Conservation (phyloP, 1,140 invertebrate species). For the Musca vetustissima region DNA sequence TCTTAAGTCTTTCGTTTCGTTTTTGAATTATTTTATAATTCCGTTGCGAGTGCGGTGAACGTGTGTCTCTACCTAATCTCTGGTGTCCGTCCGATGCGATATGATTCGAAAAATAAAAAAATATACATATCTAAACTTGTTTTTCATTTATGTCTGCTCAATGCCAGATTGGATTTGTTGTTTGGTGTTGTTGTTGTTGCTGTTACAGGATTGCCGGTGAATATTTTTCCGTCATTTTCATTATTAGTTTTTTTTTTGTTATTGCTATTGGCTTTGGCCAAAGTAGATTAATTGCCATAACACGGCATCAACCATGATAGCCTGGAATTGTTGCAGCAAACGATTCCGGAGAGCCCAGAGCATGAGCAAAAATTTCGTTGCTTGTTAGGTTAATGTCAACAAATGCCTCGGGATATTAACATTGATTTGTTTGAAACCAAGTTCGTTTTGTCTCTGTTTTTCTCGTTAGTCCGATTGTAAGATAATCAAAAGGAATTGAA, state of each 20-base stretch:
- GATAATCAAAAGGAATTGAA: no score
- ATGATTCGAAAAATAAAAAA: no score
- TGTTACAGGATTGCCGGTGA: no score
- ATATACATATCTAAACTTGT: conserved; percentile 14
- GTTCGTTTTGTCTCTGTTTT: no score
- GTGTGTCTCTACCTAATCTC: neutral
- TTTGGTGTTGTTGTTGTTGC: neutral
- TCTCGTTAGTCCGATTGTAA: no score
- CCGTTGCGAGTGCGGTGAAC: neutral
- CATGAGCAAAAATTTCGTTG: neutral
- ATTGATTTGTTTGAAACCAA: conserved; percentile 9
- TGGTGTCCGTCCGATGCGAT: no score
- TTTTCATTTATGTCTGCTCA: conserved; percentile 2
- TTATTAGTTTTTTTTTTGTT: neutral
- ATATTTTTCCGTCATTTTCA: conserved; percentile 18
- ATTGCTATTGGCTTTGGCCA: no score
- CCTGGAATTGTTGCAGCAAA: no score
- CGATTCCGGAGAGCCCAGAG: no score
- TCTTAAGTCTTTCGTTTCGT: conserved; percentile 23
- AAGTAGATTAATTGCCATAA: no score
- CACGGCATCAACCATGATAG: no score
- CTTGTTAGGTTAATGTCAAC: conserved; percentile 23
- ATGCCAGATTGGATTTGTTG: no score
- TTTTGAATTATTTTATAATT: conserved; percentile 9
- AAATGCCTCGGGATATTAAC: conserved; percentile 18